A percentile compares a stretch with the other conserved stretches of the same genome.
Evolutionary conservation across 2,113 vertebrate genomes (phyloP).

Genomic region (Bujurquina vittata): DNA sequence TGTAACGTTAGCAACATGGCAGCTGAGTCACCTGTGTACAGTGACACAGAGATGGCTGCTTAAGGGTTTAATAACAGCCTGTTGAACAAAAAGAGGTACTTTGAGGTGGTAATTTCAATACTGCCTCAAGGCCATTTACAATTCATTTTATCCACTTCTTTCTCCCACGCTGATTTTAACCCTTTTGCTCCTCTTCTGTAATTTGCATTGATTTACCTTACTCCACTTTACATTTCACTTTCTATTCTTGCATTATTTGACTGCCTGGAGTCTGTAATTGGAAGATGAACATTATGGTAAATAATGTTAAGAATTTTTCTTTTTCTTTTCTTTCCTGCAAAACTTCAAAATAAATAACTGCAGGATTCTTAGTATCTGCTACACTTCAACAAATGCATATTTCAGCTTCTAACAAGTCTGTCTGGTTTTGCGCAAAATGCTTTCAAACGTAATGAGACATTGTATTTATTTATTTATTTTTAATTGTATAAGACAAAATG

Average conservation of each 20-base stretch:
- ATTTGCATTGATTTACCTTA: not conserved
- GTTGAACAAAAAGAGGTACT: constrained; percentile 22
- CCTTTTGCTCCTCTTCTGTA: not conserved
- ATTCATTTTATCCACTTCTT: constrained; percentile 27
- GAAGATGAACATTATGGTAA: not conserved
- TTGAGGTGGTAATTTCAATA: constrained; percentile 29
- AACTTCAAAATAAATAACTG: not conserved
- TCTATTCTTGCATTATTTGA: not conserved
- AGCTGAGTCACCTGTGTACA: constrained; percentile 14
- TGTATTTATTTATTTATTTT: not conserved
- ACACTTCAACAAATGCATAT: not conserved
- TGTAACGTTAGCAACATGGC: constrained; percentile 21
- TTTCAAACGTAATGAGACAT: not conserved
- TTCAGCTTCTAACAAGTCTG: too few species aligned
- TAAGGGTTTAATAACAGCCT: constrained; percentile 27
- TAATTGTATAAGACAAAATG: not conserved
- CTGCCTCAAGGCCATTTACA: constrained; percentile 34
- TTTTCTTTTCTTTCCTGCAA: not conserved
- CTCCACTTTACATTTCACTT: not conserved
- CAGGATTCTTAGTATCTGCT: not conserved
- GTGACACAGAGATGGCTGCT: constrained; percentile 12
- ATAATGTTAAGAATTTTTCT: not conserved
- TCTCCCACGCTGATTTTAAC: constrained; percentile 20
- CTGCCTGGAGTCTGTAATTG: not conserved
- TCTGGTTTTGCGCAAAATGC: not conserved